These are phyloP conservation scores for Chrysocyon brachyurus DNA, from an alignment of 2,797 vertebrate genomes.

Conservation along the genomic window DNA sequence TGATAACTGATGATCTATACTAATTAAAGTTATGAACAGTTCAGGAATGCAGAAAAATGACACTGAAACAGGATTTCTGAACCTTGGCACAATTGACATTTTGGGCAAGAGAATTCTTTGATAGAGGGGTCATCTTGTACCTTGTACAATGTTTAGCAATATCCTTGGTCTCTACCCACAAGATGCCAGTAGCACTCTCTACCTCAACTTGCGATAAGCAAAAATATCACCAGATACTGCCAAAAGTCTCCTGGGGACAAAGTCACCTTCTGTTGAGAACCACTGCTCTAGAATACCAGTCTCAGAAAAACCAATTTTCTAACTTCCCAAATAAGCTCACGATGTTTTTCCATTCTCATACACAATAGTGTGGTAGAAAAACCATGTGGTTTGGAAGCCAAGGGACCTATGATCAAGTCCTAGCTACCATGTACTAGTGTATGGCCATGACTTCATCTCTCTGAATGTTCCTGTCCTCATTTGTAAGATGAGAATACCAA, in stretches of 20 bases:
- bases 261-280: neutral
- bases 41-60: neutral
- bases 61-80: neutral
- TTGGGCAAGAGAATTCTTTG: neutral
- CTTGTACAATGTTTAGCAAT: neutral
- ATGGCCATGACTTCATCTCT: neutral
- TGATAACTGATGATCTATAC: neutral
- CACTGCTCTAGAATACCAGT: neutral
- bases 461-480: neutral
- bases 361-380: neutral
- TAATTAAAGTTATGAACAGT: neutral
- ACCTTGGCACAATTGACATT: neutral
- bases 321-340: neutral
- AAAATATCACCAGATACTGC: neutral
- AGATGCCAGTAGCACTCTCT: neutral
- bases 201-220: neutral
- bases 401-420: neutral
- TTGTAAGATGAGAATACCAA: neutral
- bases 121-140: neutral
- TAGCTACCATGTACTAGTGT: accelerated
- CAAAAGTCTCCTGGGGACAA: neutral
- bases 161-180: neutral
- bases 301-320: constrained; percentile 24
- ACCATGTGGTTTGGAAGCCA: neutral
- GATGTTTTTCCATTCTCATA: neutral